These are phyloP conservation scores for Synanthedon formicaeformis DNA, from an alignment of 2,888 invertebrate genomes.

Conservation along the genomic window DNA sequence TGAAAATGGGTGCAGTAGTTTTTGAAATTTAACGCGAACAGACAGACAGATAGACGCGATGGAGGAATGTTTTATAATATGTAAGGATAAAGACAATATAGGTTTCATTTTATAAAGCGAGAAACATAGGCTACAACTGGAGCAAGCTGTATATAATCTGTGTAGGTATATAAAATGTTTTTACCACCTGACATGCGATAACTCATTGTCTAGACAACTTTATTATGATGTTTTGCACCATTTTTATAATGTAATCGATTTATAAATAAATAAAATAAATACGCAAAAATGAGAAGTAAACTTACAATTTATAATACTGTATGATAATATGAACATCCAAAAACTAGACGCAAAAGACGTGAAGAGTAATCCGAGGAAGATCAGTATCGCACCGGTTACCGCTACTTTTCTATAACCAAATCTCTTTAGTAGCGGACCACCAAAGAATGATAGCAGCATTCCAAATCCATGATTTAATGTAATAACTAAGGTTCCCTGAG, in stretches of 20 bases:
- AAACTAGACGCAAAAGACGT: conserved; percentile 71
- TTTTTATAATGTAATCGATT: not conserved
- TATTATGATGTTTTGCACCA: not conserved
- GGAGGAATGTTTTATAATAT: too few relatives aligned
- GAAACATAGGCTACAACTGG: too few relatives aligned
- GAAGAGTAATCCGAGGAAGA: conserved; percentile 68
- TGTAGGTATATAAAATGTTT: too few relatives aligned
- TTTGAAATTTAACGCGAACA: too few relatives aligned
- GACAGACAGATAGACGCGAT: too few relatives aligned
- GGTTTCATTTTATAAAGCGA: too few relatives aligned
- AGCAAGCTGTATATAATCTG: too few relatives aligned
- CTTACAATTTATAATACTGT: conserved; percentile 79
- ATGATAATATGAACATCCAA: conserved; percentile 71
- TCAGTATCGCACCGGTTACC: conserved; percentile 63
- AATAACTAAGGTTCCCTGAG: conserved; percentile 73
- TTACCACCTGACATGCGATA: not conserved
- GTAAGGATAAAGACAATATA: too few relatives aligned
- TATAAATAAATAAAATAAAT: not conserved
- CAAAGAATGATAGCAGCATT: conserved; percentile 74
- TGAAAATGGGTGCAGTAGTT: too few relatives aligned
- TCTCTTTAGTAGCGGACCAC: conserved; percentile 72
- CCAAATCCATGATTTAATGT: conserved; percentile 77
- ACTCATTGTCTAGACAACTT: not conserved
- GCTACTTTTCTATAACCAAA: conserved; percentile 77
- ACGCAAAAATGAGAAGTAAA: conserved; percentile 14